These are phyloP conservation scores for Geococcyx californianus DNA, from an alignment of 2,113 vertebrate species.

Conservation along the genomic window DNA sequence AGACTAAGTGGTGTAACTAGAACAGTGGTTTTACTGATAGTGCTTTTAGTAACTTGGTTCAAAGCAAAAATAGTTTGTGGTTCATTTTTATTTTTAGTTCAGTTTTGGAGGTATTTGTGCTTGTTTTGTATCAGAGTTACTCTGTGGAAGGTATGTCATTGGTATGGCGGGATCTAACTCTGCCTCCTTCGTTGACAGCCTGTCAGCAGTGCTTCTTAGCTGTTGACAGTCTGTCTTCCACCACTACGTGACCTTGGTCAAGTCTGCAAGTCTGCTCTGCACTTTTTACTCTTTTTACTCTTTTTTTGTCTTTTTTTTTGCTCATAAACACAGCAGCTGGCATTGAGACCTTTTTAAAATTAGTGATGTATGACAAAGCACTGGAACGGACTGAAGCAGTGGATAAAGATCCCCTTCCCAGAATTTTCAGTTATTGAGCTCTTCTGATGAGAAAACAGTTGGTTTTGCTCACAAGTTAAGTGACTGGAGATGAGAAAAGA, in stretches of 20 bases:
- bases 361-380: neutral
- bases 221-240: neutral
- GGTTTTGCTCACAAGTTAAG: neutral
- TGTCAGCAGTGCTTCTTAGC: neutral
- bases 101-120: neutral
- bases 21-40: neutral
- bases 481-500: neutral
- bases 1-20: neutral
- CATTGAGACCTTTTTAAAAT: neutral
- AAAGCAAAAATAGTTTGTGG: neutral
- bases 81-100: neutral
- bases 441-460: neutral
- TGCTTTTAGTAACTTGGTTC: neutral
- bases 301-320: neutral
- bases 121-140: neutral
- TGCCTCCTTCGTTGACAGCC: neutral
- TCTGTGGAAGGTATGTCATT: neutral
- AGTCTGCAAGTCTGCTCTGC: neutral
- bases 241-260: neutral
- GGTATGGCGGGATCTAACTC: neutral
- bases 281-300: too few species aligned
- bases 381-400: neutral
- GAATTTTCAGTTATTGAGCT: neutral
- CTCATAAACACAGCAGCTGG: neutral
- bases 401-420: neutral